Conservation (phyloP, 2,113 vertebrate species). For the Nycticorax nycticorax region DNA sequence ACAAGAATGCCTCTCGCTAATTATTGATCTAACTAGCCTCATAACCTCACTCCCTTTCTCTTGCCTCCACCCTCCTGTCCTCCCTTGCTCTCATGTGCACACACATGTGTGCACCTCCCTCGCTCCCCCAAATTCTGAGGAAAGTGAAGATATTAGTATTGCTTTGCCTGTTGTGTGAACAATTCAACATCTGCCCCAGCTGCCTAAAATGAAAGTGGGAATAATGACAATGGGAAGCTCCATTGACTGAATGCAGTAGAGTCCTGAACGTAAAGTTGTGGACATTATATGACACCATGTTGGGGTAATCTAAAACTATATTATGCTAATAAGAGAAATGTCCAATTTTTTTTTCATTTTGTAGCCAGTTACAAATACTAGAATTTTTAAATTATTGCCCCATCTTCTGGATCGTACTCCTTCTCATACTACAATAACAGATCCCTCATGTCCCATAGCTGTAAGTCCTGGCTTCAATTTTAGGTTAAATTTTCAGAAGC, state of each 20-base stretch:
- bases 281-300: not conserved
- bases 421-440: not conserved
- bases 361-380: not conserved
- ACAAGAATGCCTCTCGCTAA: not conserved
- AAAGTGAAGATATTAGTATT: not conserved
- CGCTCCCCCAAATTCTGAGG: not conserved
- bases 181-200: not conserved
- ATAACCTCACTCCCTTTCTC: not conserved
- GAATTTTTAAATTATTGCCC: not conserved
- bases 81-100: not conserved
- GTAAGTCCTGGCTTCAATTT: not conserved
- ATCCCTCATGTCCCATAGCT: not conserved
- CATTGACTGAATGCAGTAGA: not conserved
- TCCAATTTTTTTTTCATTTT: not conserved
- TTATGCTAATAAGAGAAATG: not conserved
- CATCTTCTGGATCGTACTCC: not conserved
- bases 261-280: fast-evolving
- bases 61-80: not conserved
- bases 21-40: conserved; percentile 2
- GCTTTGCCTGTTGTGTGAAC: not conserved
- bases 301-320: not conserved
- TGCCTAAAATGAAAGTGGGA: conserved; percentile 20
- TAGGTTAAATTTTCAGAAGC: not conserved
- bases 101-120: fast-evolving
- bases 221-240: not conserved